Evolutionary conservation across 2,888 invertebrate genomes (phyloP), one percentile per base, ranked within the genome.

Genomic region (Yponomeuta evonymella): DNA sequence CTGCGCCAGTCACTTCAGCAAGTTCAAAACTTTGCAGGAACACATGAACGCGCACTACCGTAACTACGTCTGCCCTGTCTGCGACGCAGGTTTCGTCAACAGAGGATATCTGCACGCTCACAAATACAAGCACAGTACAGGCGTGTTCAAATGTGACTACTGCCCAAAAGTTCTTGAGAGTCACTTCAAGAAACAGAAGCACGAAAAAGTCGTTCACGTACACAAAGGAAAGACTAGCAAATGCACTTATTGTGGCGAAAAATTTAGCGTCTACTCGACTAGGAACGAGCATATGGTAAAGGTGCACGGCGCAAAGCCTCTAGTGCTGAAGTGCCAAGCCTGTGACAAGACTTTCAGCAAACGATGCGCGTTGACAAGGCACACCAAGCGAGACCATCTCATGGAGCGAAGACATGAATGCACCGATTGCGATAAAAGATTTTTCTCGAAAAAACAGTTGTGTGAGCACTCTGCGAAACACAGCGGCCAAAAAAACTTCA

Each of bases 91-190:
- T 51, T 67, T 65, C 71, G 58, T 62, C 9, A 73, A 70, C 69
- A 63, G 68, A n/a, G 29, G 23, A 11, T 68, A 67, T 73, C 67
- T 72, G 66, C 51, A 33, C 62, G 63, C 6, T 2, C 76, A 76
- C 51, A 70, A 69, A 75, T 43, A 74, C 73, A 70, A 65, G 72
- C 81, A 67, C 74, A 73, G 70, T 73, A 75, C 30, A 70, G 75
- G n/a, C 73, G 73, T 64, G 9, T 80, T 79, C 48, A 77, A 77
- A 36, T 83, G 81, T 69, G 79, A 80, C 0, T 82, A 78, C 67
- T 93, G 93, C 72, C 76, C 83, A 0, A 92, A 93, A 75, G 79
- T 85, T 0, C 93, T 93, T 73, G 83, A 89, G 29, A 91, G 87
- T 0, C 81, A 83, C 58, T 80, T 87, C 43, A 89, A 90, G 29